Base-by-base conservation (phyloP, 2,888 invertebrate genomes). In the Nezara viridula region DNA sequence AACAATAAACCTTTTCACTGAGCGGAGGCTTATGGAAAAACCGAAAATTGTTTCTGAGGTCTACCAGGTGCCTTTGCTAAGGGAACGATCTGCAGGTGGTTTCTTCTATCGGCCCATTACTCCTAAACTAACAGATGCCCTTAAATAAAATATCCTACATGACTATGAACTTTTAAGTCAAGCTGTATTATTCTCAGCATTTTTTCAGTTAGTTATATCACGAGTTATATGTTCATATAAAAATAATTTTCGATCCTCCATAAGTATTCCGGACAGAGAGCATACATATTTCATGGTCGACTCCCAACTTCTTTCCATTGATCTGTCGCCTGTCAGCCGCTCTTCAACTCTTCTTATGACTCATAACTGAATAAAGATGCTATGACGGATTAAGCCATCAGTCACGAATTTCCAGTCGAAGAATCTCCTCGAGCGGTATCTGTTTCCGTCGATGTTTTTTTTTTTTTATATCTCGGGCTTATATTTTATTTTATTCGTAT, bases 301-400 rank as follows among this genome's bases (percentile, higher is more conserved):
- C 10, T 47, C 32, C 44, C 81, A 47, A 81, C 44, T 81, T 81
- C 44, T 81, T 81, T 47, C n/a, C 77, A 37, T 44, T 24, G 81
- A 81, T 40, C 81, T 81, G 81, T 44, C 81, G 81, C 81, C 81
- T 81, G 81, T 44, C 81, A 81, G 81, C 81, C 44, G 19, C 81
- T 81, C 81, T 44, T 81, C 81, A 81, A 47, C 44, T 9, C 60
- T 86, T 86, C 86, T 86, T 86, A 86, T 86, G 86, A 86, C 55
- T 86, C 86, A 86, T 86, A 86, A 86, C 86, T 86, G 86, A 86
- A 86, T 86, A 86, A 86, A 86, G 86, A 86, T 40, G 52, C 55
- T 86, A 86, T 60, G 86, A 86, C 24, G 55, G 86, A 86, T 86
- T 86, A 55, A 86, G 86, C 55, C 55, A 55, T 86, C 86, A 86